Evolutionary conservation across 2,797 vertebrate genomes (phyloP).

Genomic region (Enteromius afrohamiltoni): DNA sequence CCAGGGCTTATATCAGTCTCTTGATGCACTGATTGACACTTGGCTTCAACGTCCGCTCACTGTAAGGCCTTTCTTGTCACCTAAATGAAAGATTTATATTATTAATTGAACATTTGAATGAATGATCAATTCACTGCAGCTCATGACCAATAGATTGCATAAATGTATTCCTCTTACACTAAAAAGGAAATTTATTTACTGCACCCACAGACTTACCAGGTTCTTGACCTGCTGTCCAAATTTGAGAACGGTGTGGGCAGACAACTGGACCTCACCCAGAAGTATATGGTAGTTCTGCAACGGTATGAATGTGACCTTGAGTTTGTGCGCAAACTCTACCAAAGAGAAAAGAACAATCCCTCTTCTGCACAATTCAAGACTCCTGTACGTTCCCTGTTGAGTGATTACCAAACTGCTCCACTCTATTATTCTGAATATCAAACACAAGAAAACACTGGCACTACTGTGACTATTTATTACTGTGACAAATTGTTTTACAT

Average conservation of each 20-base stretch:
- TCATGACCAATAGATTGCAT: neutral
- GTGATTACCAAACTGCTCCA: neutral
- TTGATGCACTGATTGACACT: conserved; percentile 80
- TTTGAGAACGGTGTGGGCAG: conserved; percentile 74
- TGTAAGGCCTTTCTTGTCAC: conserved; percentile 70
- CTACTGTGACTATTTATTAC: neutral
- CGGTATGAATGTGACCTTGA: conserved; percentile 80
- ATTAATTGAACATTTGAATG: neutral
- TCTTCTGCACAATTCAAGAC: conserved; percentile 77
- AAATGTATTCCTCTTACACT: conserved; percentile 13
- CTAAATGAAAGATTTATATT: conserved; percentile 19
- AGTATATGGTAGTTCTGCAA: conserved; percentile 77
- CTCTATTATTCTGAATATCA: neutral
- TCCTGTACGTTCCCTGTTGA: conserved; percentile 71
- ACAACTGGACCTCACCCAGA: conserved; percentile 75
- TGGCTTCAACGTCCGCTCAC: conserved; percentile 76
- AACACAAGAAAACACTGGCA: neutral
- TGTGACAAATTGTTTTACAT: neutral
- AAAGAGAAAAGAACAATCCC: conserved; percentile 79
- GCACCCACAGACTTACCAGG: conserved; percentile 75
- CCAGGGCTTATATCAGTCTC: conserved; percentile 75
- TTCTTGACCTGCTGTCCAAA: conserved; percentile 77
- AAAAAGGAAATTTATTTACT: neutral
- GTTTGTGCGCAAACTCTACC: conserved; percentile 77
- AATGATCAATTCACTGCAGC: neutral